These are phyloP conservation scores for Drosophila baimaii DNA, from an alignment of 1,140 invertebrate genomes.

Conservation along the genomic window DNA sequence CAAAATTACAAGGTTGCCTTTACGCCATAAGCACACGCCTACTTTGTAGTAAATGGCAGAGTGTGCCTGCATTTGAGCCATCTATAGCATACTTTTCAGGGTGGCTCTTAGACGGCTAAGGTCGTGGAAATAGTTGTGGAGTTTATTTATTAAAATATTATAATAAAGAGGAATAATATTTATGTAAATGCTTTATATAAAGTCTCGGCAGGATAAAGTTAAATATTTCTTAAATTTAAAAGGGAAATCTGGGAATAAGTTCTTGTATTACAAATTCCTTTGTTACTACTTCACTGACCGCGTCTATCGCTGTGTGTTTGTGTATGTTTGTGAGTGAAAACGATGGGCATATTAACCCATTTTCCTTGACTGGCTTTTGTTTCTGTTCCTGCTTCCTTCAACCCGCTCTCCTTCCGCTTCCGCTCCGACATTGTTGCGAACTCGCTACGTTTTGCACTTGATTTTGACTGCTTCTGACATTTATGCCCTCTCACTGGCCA, in stretches of 20 bases:
- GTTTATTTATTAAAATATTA: neutral
- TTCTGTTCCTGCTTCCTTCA: slow-evolving; percentile 4
- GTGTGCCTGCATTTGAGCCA: slow-evolving; percentile 15
- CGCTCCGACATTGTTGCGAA: slow-evolving; percentile 31
- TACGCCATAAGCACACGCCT: slow-evolving; percentile 24
- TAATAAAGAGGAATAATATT: neutral
- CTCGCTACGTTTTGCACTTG: slow-evolving; percentile 53
- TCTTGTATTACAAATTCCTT: neutral
- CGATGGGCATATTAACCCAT: slow-evolving; percentile 40
- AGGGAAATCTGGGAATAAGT: no score
- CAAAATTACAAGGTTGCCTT: slow-evolving; percentile 33
- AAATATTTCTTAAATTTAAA: no score
- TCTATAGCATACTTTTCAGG: slow-evolving; percentile 25
- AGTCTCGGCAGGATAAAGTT: neutral
- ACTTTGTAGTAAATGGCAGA: slow-evolving; percentile 14
- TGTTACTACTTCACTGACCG: neutral
- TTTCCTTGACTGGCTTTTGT: slow-evolving; percentile 31
- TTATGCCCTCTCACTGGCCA: slow-evolving; percentile 61
- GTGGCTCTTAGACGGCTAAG: neutral
- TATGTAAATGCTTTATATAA: neutral
- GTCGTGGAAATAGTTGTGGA: neutral
- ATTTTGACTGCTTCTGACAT: slow-evolving; percentile 79
- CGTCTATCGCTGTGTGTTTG: neutral
- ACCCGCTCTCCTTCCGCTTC: neutral
- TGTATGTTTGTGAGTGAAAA: neutral